phyloP scores from a whole-genome alignment of 2,888 invertebrate genomes.

The Nipponacmea schrenckii region DNA sequence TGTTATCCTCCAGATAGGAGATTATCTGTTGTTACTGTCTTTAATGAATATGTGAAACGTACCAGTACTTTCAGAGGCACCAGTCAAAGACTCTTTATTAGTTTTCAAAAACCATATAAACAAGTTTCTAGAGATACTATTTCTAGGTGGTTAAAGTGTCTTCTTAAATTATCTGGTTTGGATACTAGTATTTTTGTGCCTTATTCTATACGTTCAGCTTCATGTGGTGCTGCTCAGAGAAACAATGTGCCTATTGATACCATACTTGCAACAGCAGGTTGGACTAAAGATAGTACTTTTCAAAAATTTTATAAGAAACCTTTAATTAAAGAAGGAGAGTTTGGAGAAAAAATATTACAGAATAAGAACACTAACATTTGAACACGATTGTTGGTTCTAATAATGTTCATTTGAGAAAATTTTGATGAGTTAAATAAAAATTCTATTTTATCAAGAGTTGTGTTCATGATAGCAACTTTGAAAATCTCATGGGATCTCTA shows the following conservation, averaged over 20 bases:
- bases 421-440: background rate
- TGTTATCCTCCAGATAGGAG: conserved; percentile 5
- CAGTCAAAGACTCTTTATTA: background rate
- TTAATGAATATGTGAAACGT: background rate
- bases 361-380: background rate
- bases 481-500: conserved; percentile 8
- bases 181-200: conserved; percentile 11
- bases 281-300: conserved; percentile 4
- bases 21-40: background rate
- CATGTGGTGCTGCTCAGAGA: conserved; percentile 4
- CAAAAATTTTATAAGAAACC: conserved; percentile 7
- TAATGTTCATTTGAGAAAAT: too few relatives aligned
- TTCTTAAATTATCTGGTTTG: conserved; percentile 1
- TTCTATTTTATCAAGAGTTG: background rate
- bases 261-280: conserved; percentile 13
- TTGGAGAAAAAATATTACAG: background rate
- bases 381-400: too few relatives aligned
- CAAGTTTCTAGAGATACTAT: conserved; percentile 2
- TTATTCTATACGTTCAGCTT: background rate
- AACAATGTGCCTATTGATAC: background rate
- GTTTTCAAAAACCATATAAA: conserved; percentile 5
- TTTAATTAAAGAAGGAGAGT: background rate
- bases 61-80: background rate
- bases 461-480: conserved; percentile 7
- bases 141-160: background rate